A percentile compares a stretch with the other conserved stretches of the same genome.
phyloP scores from a whole-genome alignment of 2,113 vertebrate species.

The Penelope pileata region DNA sequence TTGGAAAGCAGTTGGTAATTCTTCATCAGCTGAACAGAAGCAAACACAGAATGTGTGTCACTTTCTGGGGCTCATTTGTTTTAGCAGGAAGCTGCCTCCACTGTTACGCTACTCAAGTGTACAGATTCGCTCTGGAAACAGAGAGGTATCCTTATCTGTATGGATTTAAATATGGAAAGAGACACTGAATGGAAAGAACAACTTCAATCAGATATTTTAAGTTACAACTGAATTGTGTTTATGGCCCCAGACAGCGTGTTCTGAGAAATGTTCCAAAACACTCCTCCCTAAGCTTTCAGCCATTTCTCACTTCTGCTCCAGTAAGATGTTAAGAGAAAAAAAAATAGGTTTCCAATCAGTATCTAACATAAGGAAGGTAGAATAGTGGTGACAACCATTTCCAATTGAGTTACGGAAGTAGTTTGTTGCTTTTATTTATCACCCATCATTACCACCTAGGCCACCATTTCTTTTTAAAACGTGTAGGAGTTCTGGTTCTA shows the following conservation, averaged over 20 bases:
- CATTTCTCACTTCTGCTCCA: not conserved
- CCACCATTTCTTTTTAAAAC: not conserved
- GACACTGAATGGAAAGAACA: constrained; percentile 42
- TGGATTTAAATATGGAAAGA: constrained; percentile 39
- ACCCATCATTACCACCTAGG: not conserved
- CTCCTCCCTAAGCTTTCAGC: constrained; percentile 10
- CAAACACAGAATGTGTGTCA: not conserved
- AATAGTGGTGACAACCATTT: not conserved
- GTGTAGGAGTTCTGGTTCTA: not conserved
- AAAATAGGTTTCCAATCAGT: not conserved
- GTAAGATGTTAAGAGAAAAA: not conserved
- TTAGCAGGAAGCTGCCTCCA: not conserved
- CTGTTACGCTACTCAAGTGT: not conserved
- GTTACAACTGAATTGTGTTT: constrained; percentile 12
- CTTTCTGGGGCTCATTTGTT: not conserved
- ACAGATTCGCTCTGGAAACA: constrained; percentile 15
- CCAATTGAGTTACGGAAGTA: not conserved
- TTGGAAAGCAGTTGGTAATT: not conserved
- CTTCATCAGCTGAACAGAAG: not conserved
- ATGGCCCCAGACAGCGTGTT: not conserved
- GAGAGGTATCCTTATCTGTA: constrained; percentile 19
- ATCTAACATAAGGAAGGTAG: not conserved
- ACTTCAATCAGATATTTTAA: constrained; percentile 42
- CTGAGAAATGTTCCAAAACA: constrained; percentile 32
- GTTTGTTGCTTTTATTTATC: not conserved